A percentile compares a stretch with the other conserved stretches of the same genome.
phyloP scores from a whole-genome alignment of 30 jellyfish, hydroid and myxozoan species.

The Catostylus mosaicus region DNA sequence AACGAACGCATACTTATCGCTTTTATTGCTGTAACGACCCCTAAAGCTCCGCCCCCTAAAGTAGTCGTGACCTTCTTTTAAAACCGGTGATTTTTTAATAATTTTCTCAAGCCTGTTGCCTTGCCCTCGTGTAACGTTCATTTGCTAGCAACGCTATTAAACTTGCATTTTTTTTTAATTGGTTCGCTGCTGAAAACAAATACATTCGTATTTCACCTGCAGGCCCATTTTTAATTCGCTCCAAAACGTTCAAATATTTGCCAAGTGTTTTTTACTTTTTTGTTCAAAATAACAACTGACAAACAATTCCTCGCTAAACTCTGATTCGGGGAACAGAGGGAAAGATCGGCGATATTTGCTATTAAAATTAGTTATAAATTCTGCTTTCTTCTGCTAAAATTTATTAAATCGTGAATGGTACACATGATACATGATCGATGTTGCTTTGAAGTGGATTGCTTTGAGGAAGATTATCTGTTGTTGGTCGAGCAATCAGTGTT shows the following conservation, averaged over 20 bases:
- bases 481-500: too few relatives aligned
- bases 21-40: too few relatives aligned
- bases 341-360: conserved; percentile 7
- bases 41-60: too few relatives aligned
- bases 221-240: conserved; percentile 17
- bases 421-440: not conserved
- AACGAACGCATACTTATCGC: too few relatives aligned
- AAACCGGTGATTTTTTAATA: too few relatives aligned
- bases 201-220: conserved; percentile 31
- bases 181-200: conserved; percentile 6
- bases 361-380: not conserved
- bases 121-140: too few relatives aligned
- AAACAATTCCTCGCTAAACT: not conserved
- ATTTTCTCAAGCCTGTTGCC: too few relatives aligned
- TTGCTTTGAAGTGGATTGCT: not conserved
- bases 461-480: not conserved
- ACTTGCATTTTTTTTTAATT: not conserved
- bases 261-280: conserved; percentile 3
- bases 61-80: too few relatives aligned
- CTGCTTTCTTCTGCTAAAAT: not conserved
- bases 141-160: too few relatives aligned
- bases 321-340: conserved; percentile 2
- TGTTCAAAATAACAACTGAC: conserved; percentile 11
- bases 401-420: not conserved
- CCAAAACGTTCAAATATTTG: conserved; percentile 31